Evolutionary conservation across 2,888 invertebrate species (phyloP).

Genomic region (Amphipyra berbera): DNA sequence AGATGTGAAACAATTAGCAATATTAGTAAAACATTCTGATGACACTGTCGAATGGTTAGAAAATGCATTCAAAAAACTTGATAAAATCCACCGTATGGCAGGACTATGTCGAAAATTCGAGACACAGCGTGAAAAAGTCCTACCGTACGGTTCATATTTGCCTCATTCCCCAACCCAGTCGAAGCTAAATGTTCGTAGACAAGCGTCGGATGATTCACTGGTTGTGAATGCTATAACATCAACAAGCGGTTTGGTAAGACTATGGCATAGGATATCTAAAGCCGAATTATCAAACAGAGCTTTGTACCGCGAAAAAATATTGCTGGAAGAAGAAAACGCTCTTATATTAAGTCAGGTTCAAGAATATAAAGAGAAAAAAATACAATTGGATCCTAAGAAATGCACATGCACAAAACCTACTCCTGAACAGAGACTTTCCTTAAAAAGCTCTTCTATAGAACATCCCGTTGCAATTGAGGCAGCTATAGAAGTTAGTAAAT

Average conservation of each 20-base stretch:
- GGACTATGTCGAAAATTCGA: constrained; percentile 89
- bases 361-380: constrained; percentile 63
- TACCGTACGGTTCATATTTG: constrained; percentile 75
- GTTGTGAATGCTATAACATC: constrained; percentile 74
- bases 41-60: constrained; percentile 80
- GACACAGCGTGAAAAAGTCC: constrained; percentile 87
- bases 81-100: constrained; percentile 86
- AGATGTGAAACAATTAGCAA: constrained; percentile 73
- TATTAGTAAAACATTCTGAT: constrained; percentile 79
- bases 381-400: constrained; percentile 61
- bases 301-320: constrained; percentile 76
- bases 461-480: constrained; percentile 76
- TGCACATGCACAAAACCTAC: constrained; percentile 67
- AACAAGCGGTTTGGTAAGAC: constrained; percentile 77
- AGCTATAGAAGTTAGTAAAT: constrained; percentile 71
- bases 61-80: constrained; percentile 81
- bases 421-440: constrained; percentile 9
- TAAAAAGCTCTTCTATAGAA: constrained; percentile 42
- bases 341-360: constrained; percentile 67
- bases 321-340: constrained; percentile 78
- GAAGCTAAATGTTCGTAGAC: constrained; percentile 66
- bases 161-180: constrained; percentile 71
- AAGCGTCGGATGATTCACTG: constrained; percentile 75
- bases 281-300: constrained; percentile 81
- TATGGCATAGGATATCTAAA: constrained; percentile 83